phyloP scores from a whole-genome alignment of 2,113 vertebrate species.

The Halcyon malimbica region DNA sequence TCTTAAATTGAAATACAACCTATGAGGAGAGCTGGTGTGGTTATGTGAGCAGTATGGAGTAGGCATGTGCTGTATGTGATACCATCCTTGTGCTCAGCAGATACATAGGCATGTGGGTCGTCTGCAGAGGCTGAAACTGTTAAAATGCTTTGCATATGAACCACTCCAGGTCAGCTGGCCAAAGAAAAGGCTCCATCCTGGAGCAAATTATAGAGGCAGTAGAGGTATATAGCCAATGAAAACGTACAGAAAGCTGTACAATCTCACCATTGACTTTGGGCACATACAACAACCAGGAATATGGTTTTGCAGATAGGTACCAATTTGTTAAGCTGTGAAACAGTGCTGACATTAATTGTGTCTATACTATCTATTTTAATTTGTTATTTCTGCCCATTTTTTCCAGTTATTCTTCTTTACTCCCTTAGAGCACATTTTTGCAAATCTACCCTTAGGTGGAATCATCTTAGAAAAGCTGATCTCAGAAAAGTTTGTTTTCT shows the following conservation, averaged over 20 bases:
- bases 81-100: background rate
- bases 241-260: rapidly evolving
- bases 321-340: background rate
- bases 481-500: background rate
- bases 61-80: rapidly evolving
- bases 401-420: background rate
- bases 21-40: background rate
- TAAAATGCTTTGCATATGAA: background rate
- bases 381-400: background rate
- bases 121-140: background rate
- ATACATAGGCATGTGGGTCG: rapidly evolving
- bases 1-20: background rate
- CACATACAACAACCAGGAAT: background rate
- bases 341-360: background rate
- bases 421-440: background rate
- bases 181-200: background rate
- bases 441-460: background rate
- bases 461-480: background rate
- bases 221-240: background rate
- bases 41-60: background rate
- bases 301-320: background rate
- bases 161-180: background rate
- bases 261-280: background rate
- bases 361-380: background rate
- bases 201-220: background rate